Evolutionary conservation across 23 tunicate species (phyloP).

Genomic region (Diplosoma virens): DNA sequence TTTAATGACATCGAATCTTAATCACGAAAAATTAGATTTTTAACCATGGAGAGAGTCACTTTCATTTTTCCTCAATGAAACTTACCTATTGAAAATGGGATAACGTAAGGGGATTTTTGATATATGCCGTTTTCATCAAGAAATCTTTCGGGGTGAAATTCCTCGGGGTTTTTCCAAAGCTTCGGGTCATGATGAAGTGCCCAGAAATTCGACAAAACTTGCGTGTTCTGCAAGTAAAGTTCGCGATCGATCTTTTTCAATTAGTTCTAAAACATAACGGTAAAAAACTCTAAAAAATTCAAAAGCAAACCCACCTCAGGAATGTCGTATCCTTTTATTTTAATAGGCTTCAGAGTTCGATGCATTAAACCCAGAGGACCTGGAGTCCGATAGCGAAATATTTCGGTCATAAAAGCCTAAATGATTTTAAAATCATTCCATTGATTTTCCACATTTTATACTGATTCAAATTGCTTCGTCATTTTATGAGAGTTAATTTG

Average conservation of each 20-base stretch:
- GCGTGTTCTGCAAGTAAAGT: constrained; percentile 7
- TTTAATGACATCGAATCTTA: too few relatives aligned
- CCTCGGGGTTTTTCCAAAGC: constrained; percentile 41
- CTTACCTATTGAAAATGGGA: constrained; percentile 44
- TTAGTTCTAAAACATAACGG: background rate
- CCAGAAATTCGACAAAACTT: constrained; percentile 31
- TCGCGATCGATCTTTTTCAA: background rate
- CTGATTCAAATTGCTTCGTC: too few relatives aligned
- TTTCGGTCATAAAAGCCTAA: constrained; percentile 45
- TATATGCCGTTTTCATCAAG: constrained; percentile 41
- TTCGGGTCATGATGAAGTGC: constrained; percentile 48
- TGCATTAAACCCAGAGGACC: constrained; percentile 52
- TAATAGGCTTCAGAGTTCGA: constrained; percentile 19
- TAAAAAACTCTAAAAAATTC: background rate
- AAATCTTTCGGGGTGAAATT: constrained; percentile 44
- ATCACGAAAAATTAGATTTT: too few relatives aligned
- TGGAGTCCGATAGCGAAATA: constrained; percentile 39
- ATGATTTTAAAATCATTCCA: too few relatives aligned
- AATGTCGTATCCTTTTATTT: constrained; percentile 48
- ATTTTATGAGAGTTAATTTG: too few relatives aligned
- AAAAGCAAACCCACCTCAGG: constrained; percentile 31
- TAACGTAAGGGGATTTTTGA: constrained; percentile 19
- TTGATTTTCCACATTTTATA: too few relatives aligned
- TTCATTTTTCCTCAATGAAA: too few relatives aligned
- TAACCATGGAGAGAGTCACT: too few relatives aligned